phyloP scores from a whole-genome alignment of 2,888 invertebrate species.

The Prionchulus punctatus region DNA sequence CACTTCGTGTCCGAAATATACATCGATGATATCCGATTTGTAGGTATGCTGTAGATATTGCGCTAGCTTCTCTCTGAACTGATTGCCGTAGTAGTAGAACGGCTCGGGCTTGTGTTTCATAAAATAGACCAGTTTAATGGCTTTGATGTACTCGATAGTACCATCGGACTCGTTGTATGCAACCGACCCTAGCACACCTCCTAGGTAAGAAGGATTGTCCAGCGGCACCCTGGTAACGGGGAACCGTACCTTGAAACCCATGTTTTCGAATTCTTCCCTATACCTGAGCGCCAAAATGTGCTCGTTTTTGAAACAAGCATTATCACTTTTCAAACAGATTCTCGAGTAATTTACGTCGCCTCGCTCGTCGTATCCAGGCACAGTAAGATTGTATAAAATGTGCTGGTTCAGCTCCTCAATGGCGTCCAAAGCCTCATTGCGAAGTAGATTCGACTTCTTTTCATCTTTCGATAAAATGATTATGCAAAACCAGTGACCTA shows the following conservation, averaged over 20 bases:
- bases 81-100: background rate
- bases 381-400: background rate
- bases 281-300: conserved; percentile 38
- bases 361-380: background rate
- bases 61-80: background rate
- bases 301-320: conserved; percentile 27
- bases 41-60: background rate
- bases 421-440: background rate
- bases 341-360: no score
- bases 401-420: background rate
- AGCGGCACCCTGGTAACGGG: background rate
- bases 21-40: conserved; percentile 14
- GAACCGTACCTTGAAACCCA: background rate
- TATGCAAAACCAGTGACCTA: no score
- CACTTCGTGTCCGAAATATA: conserved; percentile 28
- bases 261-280: conserved; percentile 43
- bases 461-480: no score
- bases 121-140: background rate
- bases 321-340: conserved; percentile 49
- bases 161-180: background rate
- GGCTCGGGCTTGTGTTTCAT: background rate
- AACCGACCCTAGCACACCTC: background rate
- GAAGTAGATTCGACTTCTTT: background rate
- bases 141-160: background rate
- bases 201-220: background rate